Base-by-base conservation (phyloP, 2,888 invertebrate genomes). In the Dermolepida albohirtum region DNA sequence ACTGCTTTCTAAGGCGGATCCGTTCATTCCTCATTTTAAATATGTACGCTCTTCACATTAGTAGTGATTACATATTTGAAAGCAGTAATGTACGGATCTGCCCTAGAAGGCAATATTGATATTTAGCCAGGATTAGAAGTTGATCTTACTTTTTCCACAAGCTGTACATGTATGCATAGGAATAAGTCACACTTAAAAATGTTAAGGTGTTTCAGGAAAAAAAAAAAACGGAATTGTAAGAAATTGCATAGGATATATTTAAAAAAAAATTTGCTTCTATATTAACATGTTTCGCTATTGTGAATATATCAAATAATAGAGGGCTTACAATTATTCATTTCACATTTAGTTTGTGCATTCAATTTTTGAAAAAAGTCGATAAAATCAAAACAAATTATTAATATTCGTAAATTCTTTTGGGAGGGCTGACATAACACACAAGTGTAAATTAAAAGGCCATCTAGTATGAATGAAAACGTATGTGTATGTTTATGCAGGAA, bases 361-460 rank as follows among this genome's bases (percentile, higher is more conserved):
- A 44, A 44, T 59, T 55, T 44, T 59, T 44, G 29, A 47, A 44
- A 44, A 47, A 59, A 59, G 59, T 59, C 47, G 59, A 29, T 44
- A 59, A 59, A 59, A 59, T 40, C 27, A 47, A 59, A 57, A 59
- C 59, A 59, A 59, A 59, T 59, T 47, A 59, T 55, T 17, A 55
- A 55, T 55, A 55, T 41, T 59, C 12, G 44, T 47, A 44, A 27
- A 44, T 29, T 59, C 14, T 59, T 59, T 59, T 44, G 59, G 44
- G 44, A 43, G 29, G 59, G 43, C 59, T 59, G 59, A 59, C 34
- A 47, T 59, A 59, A 59, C 59, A 59, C 44, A 14, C 14, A 59
- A 59, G 59, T 59, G 59, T 59, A 59, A 59, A 59, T 59, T 59
- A 59, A 59, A 59, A 59, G 59, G 59, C 59, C 59, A 59, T 59